phyloP scores from a whole-genome alignment of 2,797 vertebrate species.

The Hylomyscus alleni region DNA sequence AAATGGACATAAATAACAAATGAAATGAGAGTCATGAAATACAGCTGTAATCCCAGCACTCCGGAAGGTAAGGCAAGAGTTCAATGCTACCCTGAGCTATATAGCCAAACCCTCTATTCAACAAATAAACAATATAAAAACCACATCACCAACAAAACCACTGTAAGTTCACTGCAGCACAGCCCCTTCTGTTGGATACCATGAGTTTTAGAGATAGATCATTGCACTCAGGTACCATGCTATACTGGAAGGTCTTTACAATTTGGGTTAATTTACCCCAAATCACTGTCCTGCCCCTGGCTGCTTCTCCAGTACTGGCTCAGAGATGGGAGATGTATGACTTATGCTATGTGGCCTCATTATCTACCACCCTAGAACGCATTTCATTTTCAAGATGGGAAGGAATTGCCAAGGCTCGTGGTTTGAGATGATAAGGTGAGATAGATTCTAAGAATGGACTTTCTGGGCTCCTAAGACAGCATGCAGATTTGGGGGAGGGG shows the following conservation, averaged over 20 bases:
- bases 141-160: not conserved
- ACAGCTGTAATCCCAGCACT: not conserved
- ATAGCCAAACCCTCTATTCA: not conserved
- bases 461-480: not conserved
- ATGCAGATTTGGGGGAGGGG: not conserved
- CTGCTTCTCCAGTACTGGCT: not conserved
- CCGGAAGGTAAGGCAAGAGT: not conserved
- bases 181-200: not conserved
- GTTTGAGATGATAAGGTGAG: not conserved
- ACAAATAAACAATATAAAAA: not conserved
- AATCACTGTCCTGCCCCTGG: not conserved
- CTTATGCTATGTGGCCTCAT: not conserved
- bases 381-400: not conserved
- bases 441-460: not conserved
- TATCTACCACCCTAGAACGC: not conserved
- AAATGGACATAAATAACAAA: not conserved
- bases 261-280: no score
- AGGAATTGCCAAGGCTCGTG: slow-evolving; percentile 18
- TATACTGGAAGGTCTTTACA: no score
- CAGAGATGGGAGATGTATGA: not conserved
- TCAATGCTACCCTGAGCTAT: not conserved
- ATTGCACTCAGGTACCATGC: not conserved
- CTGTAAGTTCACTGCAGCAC: not conserved
- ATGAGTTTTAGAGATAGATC: not conserved
- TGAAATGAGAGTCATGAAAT: not conserved